Evolutionary conservation across 2,888 invertebrate species (phyloP), one percentile per base, ranked within the genome.

Genomic region (Mycogona germanica): DNA sequence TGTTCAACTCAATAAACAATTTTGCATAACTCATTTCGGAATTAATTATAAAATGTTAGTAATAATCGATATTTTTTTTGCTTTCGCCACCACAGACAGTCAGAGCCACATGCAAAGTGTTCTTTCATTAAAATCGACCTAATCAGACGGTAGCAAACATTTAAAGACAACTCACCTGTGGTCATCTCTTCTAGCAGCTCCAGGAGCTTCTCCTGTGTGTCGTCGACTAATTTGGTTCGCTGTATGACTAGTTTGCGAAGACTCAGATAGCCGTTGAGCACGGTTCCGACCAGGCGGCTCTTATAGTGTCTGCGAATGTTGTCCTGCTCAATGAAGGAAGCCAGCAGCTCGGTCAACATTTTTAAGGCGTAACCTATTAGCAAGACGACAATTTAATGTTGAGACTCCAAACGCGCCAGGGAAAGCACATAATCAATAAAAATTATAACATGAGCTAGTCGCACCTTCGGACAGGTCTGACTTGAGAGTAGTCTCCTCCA

Each of bases 141-240:
- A 12, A 35, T 35, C 9, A 35, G 9, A 35, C 9, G n/a, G 9
- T 35, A 12, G n/a, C 9, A 35, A 35, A 35, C 35, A 14, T 35
- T 35, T 35, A 35, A 35, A 9, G 35, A 35, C n/a, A 7, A 56
- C 62, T 57, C 63, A 81, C 85, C 88, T 3, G 85, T 87, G 0
- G 95, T 96, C 84, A 96, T 89, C 70, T 93, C 92, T 71, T 96
- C 95, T 17, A 96, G 75, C 63, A 95, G 76, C 66, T 91, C 89
- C 9, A 96, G 74, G 41, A 96, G 75, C 65, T 91, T 92, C 70
- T 92, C 92, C 71, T 96, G 95, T 3, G 96, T 93, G 69, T 95
- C 93, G 69, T 96, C 96, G 35, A 96, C 89, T 50, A 95, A 77
- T 51, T 95, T 79, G 1, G 96, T 96, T 56, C 96, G 77, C 71